These are phyloP conservation scores for Ceyx margarethae DNA, from an alignment of 2,113 vertebrate species.

Conservation along the genomic window DNA sequence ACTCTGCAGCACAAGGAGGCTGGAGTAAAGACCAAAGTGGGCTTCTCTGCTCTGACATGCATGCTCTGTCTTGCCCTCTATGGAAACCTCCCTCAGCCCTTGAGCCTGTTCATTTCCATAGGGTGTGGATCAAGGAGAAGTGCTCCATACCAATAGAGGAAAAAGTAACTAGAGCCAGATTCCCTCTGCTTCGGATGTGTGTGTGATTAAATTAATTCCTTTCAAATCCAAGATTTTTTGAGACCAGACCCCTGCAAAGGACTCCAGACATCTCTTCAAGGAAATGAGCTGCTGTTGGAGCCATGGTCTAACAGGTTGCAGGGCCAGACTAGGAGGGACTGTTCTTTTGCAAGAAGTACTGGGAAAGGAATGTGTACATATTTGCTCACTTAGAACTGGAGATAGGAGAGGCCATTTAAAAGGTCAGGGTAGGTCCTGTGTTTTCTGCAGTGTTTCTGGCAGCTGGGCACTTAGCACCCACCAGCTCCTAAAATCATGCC, in stretches of 20 bases:
- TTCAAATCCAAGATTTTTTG: background rate
- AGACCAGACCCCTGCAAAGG: background rate
- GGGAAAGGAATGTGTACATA: background rate
- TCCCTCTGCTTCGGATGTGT: background rate
- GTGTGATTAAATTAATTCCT: background rate
- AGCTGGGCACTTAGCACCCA: background rate
- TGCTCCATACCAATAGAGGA: background rate
- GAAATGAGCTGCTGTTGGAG: background rate
- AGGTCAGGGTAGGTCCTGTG: background rate
- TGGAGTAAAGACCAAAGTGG: background rate
- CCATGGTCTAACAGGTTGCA: background rate
- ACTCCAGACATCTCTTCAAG: background rate
- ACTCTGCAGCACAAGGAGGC: rapidly evolving
- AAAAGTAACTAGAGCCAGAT: background rate
- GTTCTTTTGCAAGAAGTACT: background rate
- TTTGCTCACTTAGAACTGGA: background rate
- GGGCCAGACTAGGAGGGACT: background rate
- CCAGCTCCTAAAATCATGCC: background rate
- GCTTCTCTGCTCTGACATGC: background rate
- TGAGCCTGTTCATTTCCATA: background rate
- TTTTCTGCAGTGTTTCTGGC: background rate
- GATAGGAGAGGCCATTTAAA: background rate
- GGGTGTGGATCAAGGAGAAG: rapidly evolving
- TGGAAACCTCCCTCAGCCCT: background rate
- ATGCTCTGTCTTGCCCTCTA: background rate